phyloP scores from a whole-genome alignment of 1,140 invertebrate species.

The Diorhabda elongata region DNA sequence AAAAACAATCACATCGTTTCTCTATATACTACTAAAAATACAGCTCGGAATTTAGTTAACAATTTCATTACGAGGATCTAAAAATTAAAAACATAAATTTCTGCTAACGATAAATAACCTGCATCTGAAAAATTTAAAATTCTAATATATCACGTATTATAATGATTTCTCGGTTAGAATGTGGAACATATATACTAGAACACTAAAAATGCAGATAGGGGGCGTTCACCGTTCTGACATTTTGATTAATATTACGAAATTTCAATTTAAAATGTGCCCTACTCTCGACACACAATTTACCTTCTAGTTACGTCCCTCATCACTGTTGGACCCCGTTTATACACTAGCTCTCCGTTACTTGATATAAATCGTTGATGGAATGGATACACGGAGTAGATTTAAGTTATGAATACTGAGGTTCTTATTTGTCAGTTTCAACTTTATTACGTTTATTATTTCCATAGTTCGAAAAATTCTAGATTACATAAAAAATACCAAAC shows the following conservation, averaged over 20 bases:
- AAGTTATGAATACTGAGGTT: no score
- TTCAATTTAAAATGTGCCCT: conserved; percentile 24
- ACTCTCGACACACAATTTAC: conserved; percentile 13
- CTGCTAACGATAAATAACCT: neutral
- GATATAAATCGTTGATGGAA: no score
- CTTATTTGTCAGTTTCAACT: no score
- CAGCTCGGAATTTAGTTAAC: no score
- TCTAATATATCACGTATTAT: neutral
- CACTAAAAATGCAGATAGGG: conserved; percentile 12
- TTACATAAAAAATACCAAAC: no score
- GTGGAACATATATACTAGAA: conserved; percentile 1
- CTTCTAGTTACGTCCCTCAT: conserved; percentile 8
- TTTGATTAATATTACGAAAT: conserved; percentile 22
- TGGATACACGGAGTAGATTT: no score
- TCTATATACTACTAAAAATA: no score
- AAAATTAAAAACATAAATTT: neutral
- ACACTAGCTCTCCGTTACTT: neutral
- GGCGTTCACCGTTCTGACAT: conserved; percentile 11
- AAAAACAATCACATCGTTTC: no score
- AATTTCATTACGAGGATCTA: no score
- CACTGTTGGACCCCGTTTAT: conserved; percentile 14
- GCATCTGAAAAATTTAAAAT: neutral
- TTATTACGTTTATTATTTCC: no score
- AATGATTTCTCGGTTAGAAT: neutral
- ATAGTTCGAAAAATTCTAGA: no score